phyloP scores from a whole-genome alignment of 2,113 vertebrate genomes.

The Nothoprocta perdicaria region DNA sequence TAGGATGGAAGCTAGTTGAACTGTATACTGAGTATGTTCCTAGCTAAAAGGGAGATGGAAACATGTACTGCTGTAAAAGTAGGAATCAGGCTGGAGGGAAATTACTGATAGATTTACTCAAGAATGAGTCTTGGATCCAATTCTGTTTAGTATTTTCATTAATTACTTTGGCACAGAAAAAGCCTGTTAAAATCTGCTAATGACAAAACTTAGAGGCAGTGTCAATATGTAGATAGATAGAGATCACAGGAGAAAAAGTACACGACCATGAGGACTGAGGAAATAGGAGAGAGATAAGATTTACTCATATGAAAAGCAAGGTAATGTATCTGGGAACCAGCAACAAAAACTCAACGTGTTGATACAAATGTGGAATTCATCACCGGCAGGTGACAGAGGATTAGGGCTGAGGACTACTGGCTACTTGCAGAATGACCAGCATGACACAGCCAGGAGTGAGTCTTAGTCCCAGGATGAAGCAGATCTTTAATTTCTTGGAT shows the following conservation, averaged over 20 bases:
- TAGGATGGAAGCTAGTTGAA: neutral
- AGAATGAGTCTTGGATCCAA: neutral
- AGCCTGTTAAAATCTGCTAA: neutral
- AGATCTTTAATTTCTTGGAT: accelerated
- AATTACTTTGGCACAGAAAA: neutral
- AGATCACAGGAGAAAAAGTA: neutral
- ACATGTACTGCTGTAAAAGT: neutral
- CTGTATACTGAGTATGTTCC: neutral
- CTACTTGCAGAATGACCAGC: neutral
- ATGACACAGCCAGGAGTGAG: neutral
- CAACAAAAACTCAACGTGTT: neutral
- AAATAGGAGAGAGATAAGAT: neutral
- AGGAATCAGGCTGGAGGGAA: neutral
- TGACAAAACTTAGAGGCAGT: neutral
- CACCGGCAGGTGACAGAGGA: neutral
- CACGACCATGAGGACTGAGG: neutral
- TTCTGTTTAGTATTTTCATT: neutral
- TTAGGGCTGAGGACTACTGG: neutral
- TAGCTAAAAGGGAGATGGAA: neutral
- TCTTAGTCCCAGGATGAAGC: accelerated
- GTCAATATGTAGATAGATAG: neutral
- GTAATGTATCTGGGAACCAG: neutral
- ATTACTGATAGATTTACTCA: neutral
- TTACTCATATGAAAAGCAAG: neutral
- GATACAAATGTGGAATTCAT: neutral